Evolutionary conservation across 2,797 vertebrate species (phyloP), one percentile per base, ranked within the genome.

Genomic region (Acanthiza pusilla): DNA sequence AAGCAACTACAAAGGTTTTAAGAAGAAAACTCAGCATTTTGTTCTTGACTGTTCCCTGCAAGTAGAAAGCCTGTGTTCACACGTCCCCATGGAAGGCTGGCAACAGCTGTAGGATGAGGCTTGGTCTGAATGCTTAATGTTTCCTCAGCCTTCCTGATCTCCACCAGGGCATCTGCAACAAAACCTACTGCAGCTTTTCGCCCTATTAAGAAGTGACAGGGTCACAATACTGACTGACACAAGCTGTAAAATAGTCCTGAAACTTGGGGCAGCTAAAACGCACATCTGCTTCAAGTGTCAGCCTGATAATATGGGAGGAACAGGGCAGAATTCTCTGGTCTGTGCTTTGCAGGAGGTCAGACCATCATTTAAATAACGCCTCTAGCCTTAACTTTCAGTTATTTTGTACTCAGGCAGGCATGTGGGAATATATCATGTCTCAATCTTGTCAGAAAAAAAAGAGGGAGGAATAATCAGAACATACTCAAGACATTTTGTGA

Each of bases 401-500:
- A 84, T 86, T 93, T 81, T 79, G 55, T 67, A 87, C 67, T 81
- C 62, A 62, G 26, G 79, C 34, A 83, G 61, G 76, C 76, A 66
- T 30, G 42, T 30, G 55, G 58, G 62, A 67, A 91, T 92, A 75
- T 38, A 83, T 78, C 61, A 55, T 23, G 29, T 61, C 85, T 93
- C 62, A 48, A 4, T 87, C 85, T 78, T 79, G 80, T 79, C 77
- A 82, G n/a, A 77, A 54, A 77, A 67, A 70, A 73, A 48, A 63
- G 25, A 70, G 60, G 72, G 58, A 86, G 43, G 91, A 94, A 94
- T 84, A 91, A 95, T 71, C 83, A 91, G 85, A 91, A 95, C 45
- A 67, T 47, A 80, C 26, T 89, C 68, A 66, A 93, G 80, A 77
- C n/a, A 83, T 80, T 93, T 71, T 82, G 63, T 82, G 68, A 93